Evolutionary conservation across 1,140 invertebrate species (phyloP).

Genomic region (Forficula auricularia): DNA sequence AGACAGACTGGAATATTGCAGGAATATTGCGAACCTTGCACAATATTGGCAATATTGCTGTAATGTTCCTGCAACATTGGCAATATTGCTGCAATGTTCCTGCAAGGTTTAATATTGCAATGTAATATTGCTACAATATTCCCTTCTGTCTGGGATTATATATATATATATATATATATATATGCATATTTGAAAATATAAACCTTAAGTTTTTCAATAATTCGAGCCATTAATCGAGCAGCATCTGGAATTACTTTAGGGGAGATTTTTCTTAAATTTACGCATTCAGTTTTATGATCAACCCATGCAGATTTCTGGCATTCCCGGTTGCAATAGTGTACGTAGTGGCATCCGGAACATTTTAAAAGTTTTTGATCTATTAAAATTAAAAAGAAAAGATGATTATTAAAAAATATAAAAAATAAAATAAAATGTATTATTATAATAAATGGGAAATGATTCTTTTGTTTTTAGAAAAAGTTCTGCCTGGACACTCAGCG

Average conservation of each 20-base stretch:
- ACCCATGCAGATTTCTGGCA: slow-evolving; percentile 61
- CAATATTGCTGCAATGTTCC: too few species aligned
- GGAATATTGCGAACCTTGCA: too few species aligned
- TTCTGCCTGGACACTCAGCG: neutral
- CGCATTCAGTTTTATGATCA: slow-evolving; percentile 60
- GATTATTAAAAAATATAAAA: slow-evolving; percentile 34
- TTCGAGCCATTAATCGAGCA: slow-evolving; percentile 48
- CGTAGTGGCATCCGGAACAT: slow-evolving; percentile 63
- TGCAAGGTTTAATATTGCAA: too few species aligned
- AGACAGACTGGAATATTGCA: too few species aligned
- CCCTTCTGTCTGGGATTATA: too few species aligned
- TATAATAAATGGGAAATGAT: slow-evolving; percentile 17
- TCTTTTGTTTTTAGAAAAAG: slow-evolving; percentile 32
- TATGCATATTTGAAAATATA: neutral
- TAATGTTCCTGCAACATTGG: too few species aligned
- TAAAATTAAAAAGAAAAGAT: slow-evolving; percentile 28
- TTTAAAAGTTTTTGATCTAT: slow-evolving; percentile 46
- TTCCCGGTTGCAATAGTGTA: slow-evolving; percentile 51
- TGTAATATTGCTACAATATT: too few species aligned
- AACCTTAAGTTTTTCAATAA: slow-evolving; percentile 45
- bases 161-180: too few species aligned
- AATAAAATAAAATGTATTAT: slow-evolving; percentile 7
- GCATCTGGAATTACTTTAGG: slow-evolving; percentile 52
- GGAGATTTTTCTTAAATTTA: slow-evolving; percentile 42
- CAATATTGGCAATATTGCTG: too few species aligned